Evolutionary conservation across 2,113 vertebrate genomes (phyloP).

Genomic region (Gyps fulvus): DNA sequence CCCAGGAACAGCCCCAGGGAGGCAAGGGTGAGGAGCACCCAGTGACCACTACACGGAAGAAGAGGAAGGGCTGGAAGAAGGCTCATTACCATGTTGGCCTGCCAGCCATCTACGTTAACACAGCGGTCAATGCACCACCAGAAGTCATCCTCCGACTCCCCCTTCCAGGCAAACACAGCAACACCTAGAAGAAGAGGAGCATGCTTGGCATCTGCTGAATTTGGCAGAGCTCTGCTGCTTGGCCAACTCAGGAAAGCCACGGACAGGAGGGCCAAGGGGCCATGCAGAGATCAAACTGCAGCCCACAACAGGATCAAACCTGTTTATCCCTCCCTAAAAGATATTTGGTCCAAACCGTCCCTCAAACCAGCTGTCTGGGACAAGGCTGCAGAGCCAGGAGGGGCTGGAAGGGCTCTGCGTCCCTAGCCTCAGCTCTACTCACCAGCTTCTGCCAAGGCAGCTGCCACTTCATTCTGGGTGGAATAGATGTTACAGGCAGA

Average conservation of each 20-base stretch:
- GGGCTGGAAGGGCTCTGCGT: not conserved
- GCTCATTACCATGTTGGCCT: slow-evolving; percentile 92
- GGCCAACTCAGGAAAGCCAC: not conserved
- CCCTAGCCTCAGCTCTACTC: not conserved
- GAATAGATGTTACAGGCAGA: slow-evolving; percentile 98
- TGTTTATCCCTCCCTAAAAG: not conserved
- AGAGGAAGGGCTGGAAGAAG: not conserved
- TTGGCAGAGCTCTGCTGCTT: not conserved
- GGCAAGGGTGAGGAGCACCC: not conserved
- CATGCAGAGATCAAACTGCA: not conserved
- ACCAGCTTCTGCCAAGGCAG: slow-evolving; percentile 93
- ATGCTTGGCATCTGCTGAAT: not conserved
- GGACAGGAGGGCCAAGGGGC: not conserved
- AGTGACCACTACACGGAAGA: not conserved
- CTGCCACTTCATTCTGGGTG: slow-evolving; percentile 96
- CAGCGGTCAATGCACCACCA: slow-evolving; percentile 99
- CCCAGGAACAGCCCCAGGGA: not conserved
- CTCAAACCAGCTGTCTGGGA: not conserved
- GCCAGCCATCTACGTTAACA: slow-evolving; percentile 92
- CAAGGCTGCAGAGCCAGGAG: not conserved
- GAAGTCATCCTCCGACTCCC: slow-evolving; percentile 98
- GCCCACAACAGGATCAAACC: not conserved
- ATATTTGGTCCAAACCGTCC: not conserved
- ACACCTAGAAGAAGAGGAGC: slow-evolving; percentile 78
- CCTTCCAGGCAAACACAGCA: slow-evolving; percentile 97